These are phyloP conservation scores for Proctacanthus coquilletti DNA, from an alignment of 1,140 invertebrate species.

Conservation along the genomic window DNA sequence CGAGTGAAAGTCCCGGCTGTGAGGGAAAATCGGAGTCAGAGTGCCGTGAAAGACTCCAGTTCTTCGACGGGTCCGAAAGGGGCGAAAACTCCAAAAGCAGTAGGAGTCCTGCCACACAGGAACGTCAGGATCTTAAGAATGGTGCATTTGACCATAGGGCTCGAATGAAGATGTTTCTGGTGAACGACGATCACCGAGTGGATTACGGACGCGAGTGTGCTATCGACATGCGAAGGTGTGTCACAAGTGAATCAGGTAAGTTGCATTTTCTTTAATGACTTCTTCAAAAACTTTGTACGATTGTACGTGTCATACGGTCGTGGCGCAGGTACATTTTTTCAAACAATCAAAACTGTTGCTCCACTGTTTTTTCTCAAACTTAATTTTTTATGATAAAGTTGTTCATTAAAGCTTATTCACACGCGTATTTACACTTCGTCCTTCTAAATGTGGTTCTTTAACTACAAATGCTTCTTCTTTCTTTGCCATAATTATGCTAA, in stretches of 20 bases:
- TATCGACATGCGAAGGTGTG: conserved; percentile 28
- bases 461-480: no score
- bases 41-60: neutral
- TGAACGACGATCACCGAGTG: conserved; percentile 18
- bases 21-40: conserved; percentile 1
- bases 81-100: neutral
- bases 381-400: neutral
- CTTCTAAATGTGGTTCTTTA: no score
- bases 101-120: neutral
- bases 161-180: conserved; percentile 8
- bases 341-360: neutral
- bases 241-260: conserved; percentile 29
- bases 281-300: neutral
- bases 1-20: conserved; percentile 3
- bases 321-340: neutral
- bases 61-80: no score
- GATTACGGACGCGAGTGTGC: conserved; percentile 15
- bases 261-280: neutral
- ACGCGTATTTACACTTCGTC: no score
- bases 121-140: neutral
- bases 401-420: no score
- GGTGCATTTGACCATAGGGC: neutral
- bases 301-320: neutral
- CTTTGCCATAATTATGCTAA: no score
- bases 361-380: no score